phyloP scores from a whole-genome alignment of 2,888 invertebrate genomes.

The Rosalia funebris region DNA sequence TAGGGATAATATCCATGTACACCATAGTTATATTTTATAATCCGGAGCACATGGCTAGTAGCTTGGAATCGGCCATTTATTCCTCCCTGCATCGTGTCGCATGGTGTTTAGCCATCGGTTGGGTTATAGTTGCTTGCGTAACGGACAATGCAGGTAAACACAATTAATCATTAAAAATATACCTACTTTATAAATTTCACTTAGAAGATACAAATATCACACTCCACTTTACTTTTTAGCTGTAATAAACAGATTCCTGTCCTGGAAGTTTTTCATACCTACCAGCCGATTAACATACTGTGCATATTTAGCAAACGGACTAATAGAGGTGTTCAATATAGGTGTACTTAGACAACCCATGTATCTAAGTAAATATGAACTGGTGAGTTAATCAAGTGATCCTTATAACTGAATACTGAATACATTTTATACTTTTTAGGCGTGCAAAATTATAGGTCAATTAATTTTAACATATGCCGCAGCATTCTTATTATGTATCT shows the following conservation, averaged over 20 bases:
- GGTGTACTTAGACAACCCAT: conserved; percentile 71
- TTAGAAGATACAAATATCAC: background rate
- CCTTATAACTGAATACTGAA: background rate
- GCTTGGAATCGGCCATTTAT: conserved; percentile 72
- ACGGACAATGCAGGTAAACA: conserved; percentile 73
- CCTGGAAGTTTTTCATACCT: conserved; percentile 72
- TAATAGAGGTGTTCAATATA: conserved; percentile 74
- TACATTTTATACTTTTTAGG: conserved; percentile 62
- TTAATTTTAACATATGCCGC: conserved; percentile 70
- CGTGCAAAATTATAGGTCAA: conserved; percentile 69
- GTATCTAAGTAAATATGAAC: conserved; percentile 70
- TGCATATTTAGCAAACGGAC: conserved; percentile 77
- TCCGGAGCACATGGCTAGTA: conserved; percentile 69
- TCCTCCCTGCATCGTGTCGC: conserved; percentile 73
- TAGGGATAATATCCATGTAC: conserved; percentile 70
- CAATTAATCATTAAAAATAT: background rate
- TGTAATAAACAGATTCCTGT: conserved; percentile 67
- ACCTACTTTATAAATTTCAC: background rate
- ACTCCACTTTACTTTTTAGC: conserved; percentile 63
- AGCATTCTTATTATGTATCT: conserved; percentile 72
- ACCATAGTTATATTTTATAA: conserved; percentile 73
- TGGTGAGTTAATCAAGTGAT: conserved; percentile 65
- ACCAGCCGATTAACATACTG: conserved; percentile 77
- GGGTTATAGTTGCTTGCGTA: conserved; percentile 74
- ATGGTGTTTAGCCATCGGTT: conserved; percentile 76